Conservation (phyloP, 2,888 invertebrate species). For the Acrocyrtus sp. region DNA sequence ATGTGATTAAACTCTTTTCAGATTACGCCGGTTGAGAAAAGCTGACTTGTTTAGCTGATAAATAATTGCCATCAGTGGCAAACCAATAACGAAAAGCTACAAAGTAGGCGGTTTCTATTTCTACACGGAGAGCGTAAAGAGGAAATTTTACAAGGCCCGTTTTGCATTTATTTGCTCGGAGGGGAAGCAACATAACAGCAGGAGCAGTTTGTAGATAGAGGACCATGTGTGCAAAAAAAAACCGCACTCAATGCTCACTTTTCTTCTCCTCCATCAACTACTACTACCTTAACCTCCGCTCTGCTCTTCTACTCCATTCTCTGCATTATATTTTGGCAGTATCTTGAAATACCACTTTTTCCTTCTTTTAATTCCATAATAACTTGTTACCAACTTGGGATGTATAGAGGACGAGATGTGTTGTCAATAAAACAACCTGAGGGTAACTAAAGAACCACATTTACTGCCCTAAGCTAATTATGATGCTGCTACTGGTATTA, state of each 20-base stretch:
- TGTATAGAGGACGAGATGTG: conserved; percentile 21
- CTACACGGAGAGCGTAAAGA: neutral
- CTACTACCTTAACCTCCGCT: neutral
- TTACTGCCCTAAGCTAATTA: conserved; percentile 49
- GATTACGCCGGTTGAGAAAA: conserved; percentile 21
- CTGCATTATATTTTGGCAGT: neutral
- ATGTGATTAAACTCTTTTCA: conserved; percentile 25
- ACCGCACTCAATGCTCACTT: no score
- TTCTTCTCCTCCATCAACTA: no score
- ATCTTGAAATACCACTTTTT: conserved; percentile 42
- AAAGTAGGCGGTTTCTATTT: conserved; percentile 26
- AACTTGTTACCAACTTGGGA: conserved; percentile 24
- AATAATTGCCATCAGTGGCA: conserved; percentile 20
- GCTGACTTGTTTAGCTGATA: conserved; percentile 11
- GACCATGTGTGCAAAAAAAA: neutral
- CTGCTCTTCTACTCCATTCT: conserved; percentile 6
- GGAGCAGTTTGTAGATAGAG: no score
- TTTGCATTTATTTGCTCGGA: no score
- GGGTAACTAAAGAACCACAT: conserved; percentile 35
- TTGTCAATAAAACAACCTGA: conserved; percentile 47
- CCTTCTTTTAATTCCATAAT: conserved; percentile 18
- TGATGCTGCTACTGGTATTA: conserved; percentile 50
- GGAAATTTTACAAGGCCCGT: neutral
- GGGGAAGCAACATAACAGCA: no score
- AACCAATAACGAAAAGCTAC: conserved; percentile 24